Evolutionary conservation across 2,113 vertebrate species (phyloP), one percentile per base, ranked within the genome.

Genomic region (Cinclus cinclus): DNA sequence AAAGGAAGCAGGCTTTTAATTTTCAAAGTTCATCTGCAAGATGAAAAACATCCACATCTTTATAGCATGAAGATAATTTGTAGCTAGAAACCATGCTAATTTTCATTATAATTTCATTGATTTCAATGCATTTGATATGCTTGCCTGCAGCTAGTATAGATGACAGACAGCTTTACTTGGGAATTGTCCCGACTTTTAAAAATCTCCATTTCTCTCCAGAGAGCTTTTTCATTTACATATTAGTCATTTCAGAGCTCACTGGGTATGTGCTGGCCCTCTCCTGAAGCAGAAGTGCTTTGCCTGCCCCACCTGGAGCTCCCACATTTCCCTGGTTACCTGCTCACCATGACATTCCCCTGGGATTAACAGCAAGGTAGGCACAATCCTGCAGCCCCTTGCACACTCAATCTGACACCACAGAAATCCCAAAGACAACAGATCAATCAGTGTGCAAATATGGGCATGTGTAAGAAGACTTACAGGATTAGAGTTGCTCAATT

Each of bases 71-170:
- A 94, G 87, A 85, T 69, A 86, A 65, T 77, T 69, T 87, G 75
- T 90, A 95, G 88, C 91, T 80, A 70, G 83, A 88, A 95, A 87
- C 65, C 69, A 89, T 78, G 77, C 79, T 93, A 78, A 65, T 77
- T 83, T 82, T 93, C 60, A 87, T 79, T 71, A 78, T 65, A 83
- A 63, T 75, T 79, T 62, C 68, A 91, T 53, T 83, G 69, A 88
- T 83, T 82, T 75, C 78, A 85, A 49, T 35, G 88, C 55, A 87
- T 94, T 95, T 86, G 71, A 93, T 85, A 87, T 52, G 60, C 33
- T 73, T 30, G 89, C 74, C 93, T 74, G 67, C 35, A 91, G 95
- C 92, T 80, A 94, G 62, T 27, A 64, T 6, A 79, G 74, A 58
- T 63, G 88, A 86, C 33, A 63, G 90, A 81, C 47, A 63, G 60